These are phyloP conservation scores for Lottia gigantea DNA, from an alignment of 2,888 invertebrate genomes.

Conservation along the genomic window DNA sequence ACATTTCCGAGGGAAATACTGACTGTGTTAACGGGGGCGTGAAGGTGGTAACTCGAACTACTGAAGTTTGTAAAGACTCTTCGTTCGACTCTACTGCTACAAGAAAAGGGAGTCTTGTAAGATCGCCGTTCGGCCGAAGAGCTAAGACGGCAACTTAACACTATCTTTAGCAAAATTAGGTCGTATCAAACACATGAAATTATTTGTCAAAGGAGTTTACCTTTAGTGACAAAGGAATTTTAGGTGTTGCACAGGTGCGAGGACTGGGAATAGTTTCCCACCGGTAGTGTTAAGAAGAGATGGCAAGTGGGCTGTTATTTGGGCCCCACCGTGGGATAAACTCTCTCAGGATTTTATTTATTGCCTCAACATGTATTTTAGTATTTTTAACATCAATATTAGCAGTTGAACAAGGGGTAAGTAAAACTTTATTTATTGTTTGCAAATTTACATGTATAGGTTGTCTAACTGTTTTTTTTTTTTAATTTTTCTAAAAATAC, in stretches of 20 bases:
- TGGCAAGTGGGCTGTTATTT: not conserved
- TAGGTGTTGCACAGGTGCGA: not conserved
- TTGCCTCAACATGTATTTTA: not conserved
- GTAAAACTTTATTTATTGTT: not conserved
- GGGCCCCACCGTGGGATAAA: constrained; percentile 2
- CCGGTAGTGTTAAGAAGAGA: not conserved
- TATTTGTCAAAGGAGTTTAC: not conserved
- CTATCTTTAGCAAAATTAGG: not conserved
- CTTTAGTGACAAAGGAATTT: not conserved
- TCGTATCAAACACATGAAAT: not conserved
- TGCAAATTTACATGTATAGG: not conserved
- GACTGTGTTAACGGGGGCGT: constrained; percentile 1
- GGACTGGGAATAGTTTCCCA: constrained; percentile 1
- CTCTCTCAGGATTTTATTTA: constrained; percentile 6
- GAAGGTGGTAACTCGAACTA: not conserved
- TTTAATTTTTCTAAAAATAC: too few relatives aligned
- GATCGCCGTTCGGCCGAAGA: not conserved
- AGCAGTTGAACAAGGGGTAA: constrained; percentile 8
- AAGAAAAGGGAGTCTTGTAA: constrained; percentile 5
- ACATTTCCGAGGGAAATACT: constrained; percentile 3
- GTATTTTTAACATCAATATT: not conserved
- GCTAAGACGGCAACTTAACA: not conserved
- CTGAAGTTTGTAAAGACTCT: not conserved
- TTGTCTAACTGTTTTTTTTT: not conserved
- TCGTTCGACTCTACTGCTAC: not conserved